Evolutionary conservation across 2,113 vertebrate species (phyloP).

Genomic region (Callipepla squamata): DNA sequence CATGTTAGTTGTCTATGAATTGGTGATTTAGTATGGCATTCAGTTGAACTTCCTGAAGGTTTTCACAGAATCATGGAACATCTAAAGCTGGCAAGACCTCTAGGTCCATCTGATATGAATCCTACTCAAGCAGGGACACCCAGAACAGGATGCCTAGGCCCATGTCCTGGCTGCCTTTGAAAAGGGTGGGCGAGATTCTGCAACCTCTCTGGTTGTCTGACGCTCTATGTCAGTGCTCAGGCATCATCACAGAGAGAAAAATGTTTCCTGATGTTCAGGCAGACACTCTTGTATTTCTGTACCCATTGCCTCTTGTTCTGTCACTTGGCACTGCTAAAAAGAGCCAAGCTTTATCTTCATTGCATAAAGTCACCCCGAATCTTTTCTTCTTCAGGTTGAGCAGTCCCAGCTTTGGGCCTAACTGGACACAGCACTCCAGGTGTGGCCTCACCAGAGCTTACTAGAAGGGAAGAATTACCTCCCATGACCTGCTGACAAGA

Average conservation of each 20-base stretch:
- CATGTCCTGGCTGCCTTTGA: fast-evolving
- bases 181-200: background rate
- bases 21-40: background rate
- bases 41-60: background rate
- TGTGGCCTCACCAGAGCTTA: background rate
- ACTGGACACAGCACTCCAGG: no score
- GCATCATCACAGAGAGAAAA: background rate
- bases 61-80: background rate
- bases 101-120: background rate
- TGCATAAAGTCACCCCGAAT: background rate
- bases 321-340: background rate
- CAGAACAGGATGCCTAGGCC: background rate
- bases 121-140: background rate
- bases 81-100: background rate
- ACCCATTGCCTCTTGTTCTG: background rate
- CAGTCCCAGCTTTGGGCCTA: background rate
- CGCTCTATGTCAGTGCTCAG: background rate
- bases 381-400: background rate
- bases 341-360: fast-evolving
- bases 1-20: background rate
- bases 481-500: fast-evolving
- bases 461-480: background rate
- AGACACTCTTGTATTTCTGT: background rate
- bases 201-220: background rate
- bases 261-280: background rate